A percentile compares a stretch with the other conserved stretches of the same genome.
Conservation (phyloP, 2,888 invertebrate species). For the Pristionchus arcanus region DNA sequence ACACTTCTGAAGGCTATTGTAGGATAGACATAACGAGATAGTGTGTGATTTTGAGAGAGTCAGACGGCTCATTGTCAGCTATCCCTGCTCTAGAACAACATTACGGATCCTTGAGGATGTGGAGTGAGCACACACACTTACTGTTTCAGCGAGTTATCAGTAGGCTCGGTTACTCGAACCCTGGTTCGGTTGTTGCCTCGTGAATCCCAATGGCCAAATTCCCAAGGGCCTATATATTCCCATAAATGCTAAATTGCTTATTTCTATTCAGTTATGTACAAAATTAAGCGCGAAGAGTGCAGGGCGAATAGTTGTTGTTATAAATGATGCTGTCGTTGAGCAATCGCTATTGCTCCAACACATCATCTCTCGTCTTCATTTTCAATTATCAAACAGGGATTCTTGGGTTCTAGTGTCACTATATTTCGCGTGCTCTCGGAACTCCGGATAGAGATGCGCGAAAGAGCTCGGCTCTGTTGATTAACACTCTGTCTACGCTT, state of each 20-base stretch:
- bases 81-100: not conserved
- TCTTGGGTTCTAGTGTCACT: too few species aligned
- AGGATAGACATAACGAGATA: not conserved
- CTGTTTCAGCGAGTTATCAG: conserved; percentile 2
- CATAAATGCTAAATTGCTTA: not conserved
- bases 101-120: not conserved
- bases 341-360: too few species aligned
- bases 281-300: too few species aligned
- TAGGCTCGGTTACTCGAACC: not conserved
- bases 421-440: too few species aligned
- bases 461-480: too few species aligned
- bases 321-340: too few species aligned
- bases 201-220: not conserved
- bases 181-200: not conserved
- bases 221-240: not conserved
- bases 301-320: not conserved
- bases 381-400: too few species aligned
- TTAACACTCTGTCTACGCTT: too few species aligned
- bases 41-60: not conserved
- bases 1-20: not conserved
- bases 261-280: not conserved
- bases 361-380: too few species aligned
- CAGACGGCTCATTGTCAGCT: not conserved
- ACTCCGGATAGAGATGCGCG: too few species aligned
- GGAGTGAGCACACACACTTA: not conserved